These are phyloP conservation scores for Drosophila dives DNA, from an alignment of 2,888 invertebrate genomes.

Conservation along the genomic window DNA sequence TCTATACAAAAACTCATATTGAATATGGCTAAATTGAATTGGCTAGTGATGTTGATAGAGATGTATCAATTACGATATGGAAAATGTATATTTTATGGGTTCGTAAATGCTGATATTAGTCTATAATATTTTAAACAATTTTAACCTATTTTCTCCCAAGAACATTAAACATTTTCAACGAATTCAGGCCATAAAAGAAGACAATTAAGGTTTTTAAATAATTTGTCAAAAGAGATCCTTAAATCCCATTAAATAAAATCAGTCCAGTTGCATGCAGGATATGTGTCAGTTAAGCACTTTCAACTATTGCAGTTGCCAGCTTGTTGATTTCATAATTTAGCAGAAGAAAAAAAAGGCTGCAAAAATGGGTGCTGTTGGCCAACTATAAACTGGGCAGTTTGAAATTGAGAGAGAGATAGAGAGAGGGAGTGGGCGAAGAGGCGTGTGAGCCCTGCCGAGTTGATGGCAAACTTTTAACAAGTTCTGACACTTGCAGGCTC, in stretches of 20 bases:
- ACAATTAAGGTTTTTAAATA: background rate
- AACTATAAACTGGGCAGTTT: slow-evolving; percentile 13
- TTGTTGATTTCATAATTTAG: slow-evolving; percentile 66
- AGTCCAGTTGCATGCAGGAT: background rate
- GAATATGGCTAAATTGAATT: background rate
- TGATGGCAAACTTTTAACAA: slow-evolving; percentile 80
- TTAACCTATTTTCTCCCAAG: background rate
- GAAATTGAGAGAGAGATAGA: background rate
- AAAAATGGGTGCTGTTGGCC: slow-evolving; percentile 9
- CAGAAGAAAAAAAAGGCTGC: slow-evolving; percentile 20
- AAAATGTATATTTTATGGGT: background rate
- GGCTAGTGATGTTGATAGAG: background rate
- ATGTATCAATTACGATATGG: background rate
- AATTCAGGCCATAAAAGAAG: background rate
- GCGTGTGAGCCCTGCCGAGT: slow-evolving; percentile 42
- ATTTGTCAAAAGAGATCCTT: background rate
- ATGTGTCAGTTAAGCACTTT: background rate
- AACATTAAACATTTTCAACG: background rate
- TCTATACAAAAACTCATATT: background rate
- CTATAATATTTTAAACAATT: background rate
- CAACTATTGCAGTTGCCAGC: background rate
- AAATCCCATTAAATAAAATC: background rate
- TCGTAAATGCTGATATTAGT: background rate
- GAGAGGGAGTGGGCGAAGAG: background rate
- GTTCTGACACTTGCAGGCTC: slow-evolving; percentile 78